phyloP scores from a whole-genome alignment of 2,797 vertebrate genomes.

The Acestrorhynchus altus region DNA sequence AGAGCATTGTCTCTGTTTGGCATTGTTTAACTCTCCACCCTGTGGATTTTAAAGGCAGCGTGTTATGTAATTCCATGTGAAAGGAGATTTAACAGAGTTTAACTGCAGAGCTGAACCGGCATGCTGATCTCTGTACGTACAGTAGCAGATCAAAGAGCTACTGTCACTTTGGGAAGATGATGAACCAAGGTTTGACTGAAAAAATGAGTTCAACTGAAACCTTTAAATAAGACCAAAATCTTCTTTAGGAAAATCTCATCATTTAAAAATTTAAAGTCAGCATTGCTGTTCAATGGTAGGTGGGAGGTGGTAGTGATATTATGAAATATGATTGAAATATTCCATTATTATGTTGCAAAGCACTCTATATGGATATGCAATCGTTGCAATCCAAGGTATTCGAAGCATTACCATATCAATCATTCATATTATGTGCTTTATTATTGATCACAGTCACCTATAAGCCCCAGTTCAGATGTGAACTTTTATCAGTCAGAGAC shows the following conservation, averaged over 20 bases:
- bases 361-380: too few species aligned
- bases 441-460: not conserved
- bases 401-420: too few species aligned
- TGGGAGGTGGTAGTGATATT: too few species aligned
- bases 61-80: not conserved
- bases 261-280: too few species aligned
- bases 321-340: too few species aligned
- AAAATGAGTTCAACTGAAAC: not conserved
- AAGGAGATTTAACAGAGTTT: not conserved
- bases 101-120: not conserved
- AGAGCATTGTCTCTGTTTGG: slow-evolving; percentile 9
- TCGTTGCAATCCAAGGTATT: too few species aligned
- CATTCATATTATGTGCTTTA: not conserved
- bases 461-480: not conserved
- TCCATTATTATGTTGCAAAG: too few species aligned
- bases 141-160: too few species aligned
- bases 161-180: not conserved
- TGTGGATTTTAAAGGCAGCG: not conserved
- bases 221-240: too few species aligned
- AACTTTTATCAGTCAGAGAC: too few species aligned
- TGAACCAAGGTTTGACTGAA: not conserved
- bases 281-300: too few species aligned
- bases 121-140: not conserved
- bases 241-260: too few species aligned
- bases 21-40: not conserved